phyloP scores from a whole-genome alignment of 2,888 invertebrate species.

The Agrotis exclamationis region DNA sequence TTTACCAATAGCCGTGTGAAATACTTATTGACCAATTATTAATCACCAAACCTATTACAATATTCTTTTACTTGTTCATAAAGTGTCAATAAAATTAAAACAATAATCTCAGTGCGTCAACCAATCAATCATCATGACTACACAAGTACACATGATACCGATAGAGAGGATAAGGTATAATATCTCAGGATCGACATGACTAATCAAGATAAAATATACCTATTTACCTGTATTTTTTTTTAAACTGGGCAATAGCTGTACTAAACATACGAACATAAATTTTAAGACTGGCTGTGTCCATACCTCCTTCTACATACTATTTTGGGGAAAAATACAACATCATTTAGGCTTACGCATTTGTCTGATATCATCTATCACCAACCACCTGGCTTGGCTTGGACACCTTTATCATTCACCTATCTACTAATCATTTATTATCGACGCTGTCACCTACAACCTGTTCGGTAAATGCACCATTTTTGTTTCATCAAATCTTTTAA shows the following conservation, averaged over 20 bases:
- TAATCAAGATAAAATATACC: conserved; percentile 19
- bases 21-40: too few species aligned
- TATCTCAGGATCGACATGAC: conserved; percentile 17
- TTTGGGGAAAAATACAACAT: background rate
- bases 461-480: background rate
- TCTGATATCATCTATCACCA: conserved; percentile 13
- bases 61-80: background rate
- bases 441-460: background rate
- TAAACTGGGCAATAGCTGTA: background rate
- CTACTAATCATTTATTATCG: conserved; percentile 35
- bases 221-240: conserved; percentile 19
- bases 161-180: conserved; percentile 17
- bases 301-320: conserved; percentile 1
- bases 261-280: background rate
- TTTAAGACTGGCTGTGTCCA: conserved; percentile 1
- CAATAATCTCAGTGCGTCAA: conserved; percentile 15
- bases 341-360: background rate
- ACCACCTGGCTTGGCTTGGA: conserved; percentile 17
- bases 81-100: conserved; percentile 6
- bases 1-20: background rate
- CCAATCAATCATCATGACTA: conserved; percentile 31
- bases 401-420: conserved; percentile 15
- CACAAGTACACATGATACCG: conserved; percentile 9
- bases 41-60: background rate
- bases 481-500: background rate